phyloP scores from a whole-genome alignment of 2,797 vertebrate genomes.

The Lithobates pipiens region DNA sequence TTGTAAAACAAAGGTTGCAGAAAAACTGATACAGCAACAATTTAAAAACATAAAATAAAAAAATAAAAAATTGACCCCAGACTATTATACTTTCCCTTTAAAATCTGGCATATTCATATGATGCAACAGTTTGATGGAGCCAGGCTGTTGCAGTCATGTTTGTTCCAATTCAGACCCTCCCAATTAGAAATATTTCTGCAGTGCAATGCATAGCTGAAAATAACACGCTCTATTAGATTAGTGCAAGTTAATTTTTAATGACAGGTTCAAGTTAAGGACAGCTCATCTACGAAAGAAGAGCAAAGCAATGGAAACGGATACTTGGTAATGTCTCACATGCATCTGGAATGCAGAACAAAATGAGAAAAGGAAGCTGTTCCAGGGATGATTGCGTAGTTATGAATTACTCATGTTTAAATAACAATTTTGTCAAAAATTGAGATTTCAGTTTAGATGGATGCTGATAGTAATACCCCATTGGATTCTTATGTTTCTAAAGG shows the following conservation, averaged over 20 bases:
- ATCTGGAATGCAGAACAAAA: not conserved
- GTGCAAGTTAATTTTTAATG: conserved; percentile 53
- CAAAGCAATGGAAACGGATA: conserved; percentile 2
- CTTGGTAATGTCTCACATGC: conserved; percentile 10
- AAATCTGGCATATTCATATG: not conserved
- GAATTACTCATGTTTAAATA: not conserved
- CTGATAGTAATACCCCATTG: not conserved
- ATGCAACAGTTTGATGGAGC: not conserved
- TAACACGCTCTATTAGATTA: conserved; percentile 40
- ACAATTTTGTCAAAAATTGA: not conserved
- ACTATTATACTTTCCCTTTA: no score
- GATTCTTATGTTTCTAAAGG: not conserved
- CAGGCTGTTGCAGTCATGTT: not conserved
- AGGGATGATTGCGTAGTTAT: not conserved
- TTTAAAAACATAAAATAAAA: not conserved
- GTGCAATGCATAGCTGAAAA: not conserved
- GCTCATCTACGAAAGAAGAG: not conserved
- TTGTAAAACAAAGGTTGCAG: not conserved
- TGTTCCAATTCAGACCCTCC: not conserved
- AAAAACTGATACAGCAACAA: not conserved
- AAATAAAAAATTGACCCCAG: no score
- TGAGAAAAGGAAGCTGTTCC: not conserved
- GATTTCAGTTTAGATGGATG: not conserved
- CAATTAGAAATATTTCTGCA: conserved; percentile 23
- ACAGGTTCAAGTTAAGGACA: conserved; percentile 52